phyloP scores from a whole-genome alignment of 92 coral and sea anemone species.

The Palythoa heliodiscus region DNA sequence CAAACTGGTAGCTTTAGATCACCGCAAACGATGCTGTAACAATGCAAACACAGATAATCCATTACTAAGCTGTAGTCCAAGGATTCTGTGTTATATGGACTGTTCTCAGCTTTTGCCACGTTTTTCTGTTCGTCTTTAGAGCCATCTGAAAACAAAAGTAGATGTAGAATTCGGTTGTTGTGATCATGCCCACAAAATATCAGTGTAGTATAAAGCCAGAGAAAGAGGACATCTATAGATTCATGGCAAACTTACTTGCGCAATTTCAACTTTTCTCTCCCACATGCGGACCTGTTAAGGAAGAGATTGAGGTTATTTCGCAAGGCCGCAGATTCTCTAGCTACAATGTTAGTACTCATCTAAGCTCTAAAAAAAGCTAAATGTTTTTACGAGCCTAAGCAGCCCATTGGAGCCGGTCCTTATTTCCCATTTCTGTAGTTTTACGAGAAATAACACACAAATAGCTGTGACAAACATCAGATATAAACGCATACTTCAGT shows the following conservation, averaged over 20 bases:
- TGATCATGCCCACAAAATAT: no score
- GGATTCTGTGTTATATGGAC: slow-evolving; percentile 22
- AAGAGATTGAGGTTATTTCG: not conserved
- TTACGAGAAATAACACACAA: no score
- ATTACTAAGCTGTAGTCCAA: slow-evolving; percentile 29
- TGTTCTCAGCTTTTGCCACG: slow-evolving; percentile 30
- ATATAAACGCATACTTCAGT: no score
- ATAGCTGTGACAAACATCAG: no score
- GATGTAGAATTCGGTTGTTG: not conserved
- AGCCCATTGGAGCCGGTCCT: no score
- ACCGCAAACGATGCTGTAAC: not conserved
- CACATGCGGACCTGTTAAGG: slow-evolving; percentile 81
- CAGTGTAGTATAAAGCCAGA: not conserved
- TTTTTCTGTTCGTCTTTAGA: slow-evolving; percentile 41
- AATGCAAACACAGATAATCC: not conserved
- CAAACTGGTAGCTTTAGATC: not conserved
- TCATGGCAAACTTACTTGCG: slow-evolving; percentile 64
- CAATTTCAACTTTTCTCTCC: slow-evolving; percentile 99
- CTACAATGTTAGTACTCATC: no score
- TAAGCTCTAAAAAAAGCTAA: no score
- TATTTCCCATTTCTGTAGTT: no score
- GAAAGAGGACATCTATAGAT: no score
- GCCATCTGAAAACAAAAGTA: slow-evolving; percentile 28
- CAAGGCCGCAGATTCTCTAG: no score
- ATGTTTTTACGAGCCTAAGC: no score